Evolutionary conservation across 2,113 vertebrate species (phyloP), one percentile per base, ranked within the genome.

Genomic region (Sapayoa aenigma): DNA sequence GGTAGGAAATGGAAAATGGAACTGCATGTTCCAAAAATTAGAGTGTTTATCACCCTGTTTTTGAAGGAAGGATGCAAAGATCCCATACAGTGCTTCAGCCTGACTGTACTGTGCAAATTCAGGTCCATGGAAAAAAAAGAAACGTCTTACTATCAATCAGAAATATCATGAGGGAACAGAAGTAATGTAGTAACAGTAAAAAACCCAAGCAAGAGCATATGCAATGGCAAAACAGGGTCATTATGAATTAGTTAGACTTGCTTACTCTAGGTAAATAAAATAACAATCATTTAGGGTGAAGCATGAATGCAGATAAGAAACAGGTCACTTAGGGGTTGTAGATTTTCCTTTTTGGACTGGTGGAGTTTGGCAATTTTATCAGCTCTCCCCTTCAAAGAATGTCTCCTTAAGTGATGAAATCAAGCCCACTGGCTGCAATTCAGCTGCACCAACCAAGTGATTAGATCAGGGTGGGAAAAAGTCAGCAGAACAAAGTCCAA

Each of bases 401-500:
- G 6, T 9, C 5, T 69, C 30, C 56, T 84, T 49, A 53, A 91
- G 4, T 25, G 30, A 12, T 46, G 30, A 56, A 50, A 50, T 35
- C 11, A 44, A 65, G 55, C 31, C 33, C 12, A 35, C 22, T 14
- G 19, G 24, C 27, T 81, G 47, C 28, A 84, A 66, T 42, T 80
- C 30, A 62, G 9, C 41, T 81, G 46, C 15, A 27, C 37, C 10
- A 67, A 24, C 14, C 14, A 47, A 11, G 17, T 39, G 30, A 6
- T 47, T 49, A 52, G 5, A 49, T 7, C 18, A 30, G 18, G 13
- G 10, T 84, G 59, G 33, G n/a, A 35, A 76, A 72, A 72, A 11
- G 28, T 46, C 28, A 42, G 30, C 28, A 72, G 31, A 24, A 31
- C 22, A 66, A 16, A 75, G 20, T 50, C 33, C 0, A 0, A 65